These are phyloP conservation scores for Champsocephalus esox DNA, from an alignment of 2,797 vertebrate species.

Conservation along the genomic window DNA sequence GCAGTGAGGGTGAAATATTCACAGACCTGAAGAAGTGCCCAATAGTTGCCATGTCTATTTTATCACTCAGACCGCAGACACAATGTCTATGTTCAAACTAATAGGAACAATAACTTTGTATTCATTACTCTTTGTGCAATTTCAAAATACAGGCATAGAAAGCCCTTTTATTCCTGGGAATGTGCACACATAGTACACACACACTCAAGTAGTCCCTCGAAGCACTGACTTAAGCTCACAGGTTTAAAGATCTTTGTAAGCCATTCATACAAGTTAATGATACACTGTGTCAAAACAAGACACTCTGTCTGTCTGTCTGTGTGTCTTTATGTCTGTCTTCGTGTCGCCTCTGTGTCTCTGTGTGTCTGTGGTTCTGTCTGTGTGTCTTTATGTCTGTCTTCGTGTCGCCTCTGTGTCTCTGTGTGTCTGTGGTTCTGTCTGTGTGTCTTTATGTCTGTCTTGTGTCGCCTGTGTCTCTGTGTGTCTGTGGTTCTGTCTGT, in stretches of 20 bases:
- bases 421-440: background rate
- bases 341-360: constrained; percentile 4
- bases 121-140: background rate
- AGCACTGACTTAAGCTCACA: background rate
- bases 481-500: background rate
- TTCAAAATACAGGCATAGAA: background rate
- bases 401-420: constrained; percentile 6
- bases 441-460: constrained; percentile 14
- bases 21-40: constrained; percentile 33
- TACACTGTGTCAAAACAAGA: constrained; percentile 14
- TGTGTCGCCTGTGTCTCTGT: constrained; percentile 4
- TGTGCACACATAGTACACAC: constrained; percentile 10
- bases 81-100: constrained; percentile 11
- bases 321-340: constrained; percentile 15
- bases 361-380: constrained; percentile 12
- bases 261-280: constrained; percentile 25
- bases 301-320: constrained; percentile 1
- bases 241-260: background rate
- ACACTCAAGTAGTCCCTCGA: background rate
- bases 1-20: constrained; percentile 33
- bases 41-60: constrained; percentile 28
- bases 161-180: background rate
- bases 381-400: constrained; percentile 14
- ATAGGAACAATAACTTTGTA: background rate
- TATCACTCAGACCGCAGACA: constrained; percentile 17